phyloP scores from a whole-genome alignment of 2,113 vertebrate species.

The Merops nubicus region DNA sequence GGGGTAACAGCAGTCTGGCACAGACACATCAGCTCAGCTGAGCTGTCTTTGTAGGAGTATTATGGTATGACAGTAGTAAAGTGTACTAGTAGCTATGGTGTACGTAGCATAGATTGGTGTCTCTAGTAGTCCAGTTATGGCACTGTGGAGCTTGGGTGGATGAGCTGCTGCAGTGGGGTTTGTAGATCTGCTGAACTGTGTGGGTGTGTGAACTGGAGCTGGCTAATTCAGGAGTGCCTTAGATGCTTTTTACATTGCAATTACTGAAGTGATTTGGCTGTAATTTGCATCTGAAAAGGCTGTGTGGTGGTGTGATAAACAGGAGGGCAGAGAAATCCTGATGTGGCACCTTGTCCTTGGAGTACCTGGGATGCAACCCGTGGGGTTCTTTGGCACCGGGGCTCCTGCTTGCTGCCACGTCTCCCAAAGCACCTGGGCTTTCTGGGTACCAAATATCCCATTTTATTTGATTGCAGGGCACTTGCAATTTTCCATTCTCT shows the following conservation, averaged over 20 bases:
- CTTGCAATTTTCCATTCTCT: background rate
- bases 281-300: constrained; percentile 13
- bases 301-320: background rate
- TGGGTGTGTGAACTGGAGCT: background rate
- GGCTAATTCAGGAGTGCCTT: background rate
- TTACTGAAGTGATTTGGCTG: background rate
- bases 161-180: background rate
- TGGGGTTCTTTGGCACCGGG: background rate
- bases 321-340: background rate
- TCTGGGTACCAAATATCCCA: background rate
- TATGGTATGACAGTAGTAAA: background rate
- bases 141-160: background rate
- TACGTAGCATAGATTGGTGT: background rate
- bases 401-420: background rate
- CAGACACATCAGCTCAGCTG: background rate
- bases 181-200: background rate
- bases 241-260: background rate
- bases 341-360: background rate
- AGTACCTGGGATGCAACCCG: background rate
- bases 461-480: background rate
- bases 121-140: background rate
- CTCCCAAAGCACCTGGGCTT: background rate
- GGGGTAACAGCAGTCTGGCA: background rate
- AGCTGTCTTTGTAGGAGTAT: background rate
- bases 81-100: background rate